Evolutionary conservation across 1,140 invertebrate genomes (phyloP).

Genomic region (Brachionus sp.): DNA sequence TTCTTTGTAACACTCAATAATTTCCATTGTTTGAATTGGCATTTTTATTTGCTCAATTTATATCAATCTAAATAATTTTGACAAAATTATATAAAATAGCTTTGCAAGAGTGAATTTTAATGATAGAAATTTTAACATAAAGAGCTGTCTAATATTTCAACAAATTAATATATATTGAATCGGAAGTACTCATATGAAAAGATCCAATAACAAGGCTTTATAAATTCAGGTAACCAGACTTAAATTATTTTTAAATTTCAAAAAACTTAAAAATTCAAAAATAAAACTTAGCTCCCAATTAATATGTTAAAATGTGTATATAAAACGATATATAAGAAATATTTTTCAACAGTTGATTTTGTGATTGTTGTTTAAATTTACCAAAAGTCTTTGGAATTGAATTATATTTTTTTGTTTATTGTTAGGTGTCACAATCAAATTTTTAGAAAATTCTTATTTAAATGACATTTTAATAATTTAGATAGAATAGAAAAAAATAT

Average conservation of each 20-base stretch:
- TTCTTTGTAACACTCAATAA: background rate
- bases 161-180: background rate
- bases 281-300: background rate
- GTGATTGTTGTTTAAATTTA: background rate
- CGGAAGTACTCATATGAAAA: background rate
- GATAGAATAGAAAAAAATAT: background rate
- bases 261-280: background rate
- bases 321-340: background rate
- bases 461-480: constrained; percentile 6
- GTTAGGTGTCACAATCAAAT: background rate
- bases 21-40: background rate
- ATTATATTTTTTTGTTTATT: background rate
- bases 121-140: background rate
- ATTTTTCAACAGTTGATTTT: background rate
- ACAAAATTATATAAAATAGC: background rate
- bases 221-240: background rate
- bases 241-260: background rate
- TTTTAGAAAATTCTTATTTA: background rate
- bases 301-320: background rate
- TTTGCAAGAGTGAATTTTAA: background rate
- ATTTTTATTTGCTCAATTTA: background rate
- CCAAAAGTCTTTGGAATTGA: background rate
- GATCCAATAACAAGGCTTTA: background rate
- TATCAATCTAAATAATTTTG: background rate
- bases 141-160: background rate